These are phyloP conservation scores for Glyptemys insculpta DNA, from an alignment of 2,797 vertebrate species.

Conservation along the genomic window DNA sequence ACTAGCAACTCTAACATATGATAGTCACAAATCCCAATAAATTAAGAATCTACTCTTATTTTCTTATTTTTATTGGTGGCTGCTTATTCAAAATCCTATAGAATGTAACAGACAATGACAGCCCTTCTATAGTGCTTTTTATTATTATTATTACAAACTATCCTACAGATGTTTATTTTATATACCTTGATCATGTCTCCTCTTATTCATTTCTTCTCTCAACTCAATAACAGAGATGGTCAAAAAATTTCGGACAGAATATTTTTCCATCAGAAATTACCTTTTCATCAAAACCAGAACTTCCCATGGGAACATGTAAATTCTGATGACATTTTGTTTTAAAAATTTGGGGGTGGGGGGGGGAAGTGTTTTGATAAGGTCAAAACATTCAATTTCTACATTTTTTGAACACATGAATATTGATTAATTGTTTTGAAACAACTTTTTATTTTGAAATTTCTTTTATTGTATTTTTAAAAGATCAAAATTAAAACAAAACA, in stretches of 20 bases:
- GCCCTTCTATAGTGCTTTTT: background rate
- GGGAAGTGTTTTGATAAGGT: background rate
- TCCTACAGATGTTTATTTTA: background rate
- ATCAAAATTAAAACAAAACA: background rate
- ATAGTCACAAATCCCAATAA: background rate
- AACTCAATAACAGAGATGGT: background rate
- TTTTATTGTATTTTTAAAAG: background rate
- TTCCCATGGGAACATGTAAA: background rate
- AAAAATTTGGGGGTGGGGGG: background rate
- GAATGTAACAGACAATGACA: background rate
- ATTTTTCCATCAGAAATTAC: background rate
- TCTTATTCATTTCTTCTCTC: background rate
- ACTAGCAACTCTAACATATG: accelerated
- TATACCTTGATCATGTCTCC: background rate
- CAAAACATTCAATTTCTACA: background rate
- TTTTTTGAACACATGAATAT: background rate
- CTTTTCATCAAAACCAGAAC: background rate
- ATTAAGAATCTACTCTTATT: background rate
- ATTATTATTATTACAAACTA: background rate
- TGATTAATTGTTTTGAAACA: background rate
- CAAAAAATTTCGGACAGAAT: background rate
- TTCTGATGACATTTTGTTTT: background rate
- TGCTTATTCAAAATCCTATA: background rate
- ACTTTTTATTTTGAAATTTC: background rate
- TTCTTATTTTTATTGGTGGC: background rate